phyloP scores from a whole-genome alignment of 2,888 invertebrate species.

The Opisthograptis luteolata region DNA sequence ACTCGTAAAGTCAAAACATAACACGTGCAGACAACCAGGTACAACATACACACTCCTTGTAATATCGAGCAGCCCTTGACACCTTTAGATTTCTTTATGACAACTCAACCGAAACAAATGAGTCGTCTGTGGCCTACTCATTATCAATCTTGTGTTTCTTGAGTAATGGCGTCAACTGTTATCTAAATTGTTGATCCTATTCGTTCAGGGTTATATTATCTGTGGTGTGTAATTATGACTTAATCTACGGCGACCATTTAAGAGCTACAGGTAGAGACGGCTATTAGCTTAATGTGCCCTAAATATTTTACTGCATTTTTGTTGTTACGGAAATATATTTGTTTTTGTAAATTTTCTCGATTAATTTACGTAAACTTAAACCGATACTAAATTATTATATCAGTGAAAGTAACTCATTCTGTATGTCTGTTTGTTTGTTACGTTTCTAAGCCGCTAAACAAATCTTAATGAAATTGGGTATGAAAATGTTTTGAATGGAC shows the following conservation, averaged over 20 bases:
- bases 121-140: constrained; percentile 22
- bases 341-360: not conserved
- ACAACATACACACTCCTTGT: constrained; percentile 16
- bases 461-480: too few relatives aligned
- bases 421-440: too few relatives aligned
- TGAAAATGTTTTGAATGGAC: too few relatives aligned
- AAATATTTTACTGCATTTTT: constrained; percentile 39
- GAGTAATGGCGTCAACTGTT: constrained; percentile 53
- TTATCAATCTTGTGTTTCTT: constrained; percentile 51
- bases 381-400: too few relatives aligned
- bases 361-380: not conserved
- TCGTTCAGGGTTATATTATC: constrained; percentile 44
- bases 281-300: constrained; percentile 41
- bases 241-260: constrained; percentile 33
- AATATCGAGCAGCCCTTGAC: constrained; percentile 44
- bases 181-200: constrained; percentile 63
- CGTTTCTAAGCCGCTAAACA: too few relatives aligned
- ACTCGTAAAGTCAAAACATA: too few relatives aligned
- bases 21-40: constrained; percentile 9
- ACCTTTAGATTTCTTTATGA: constrained; percentile 39
- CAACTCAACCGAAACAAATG: constrained; percentile 28
- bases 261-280: constrained; percentile 24
- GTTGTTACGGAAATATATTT: constrained; percentile 6
- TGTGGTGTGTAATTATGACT: constrained; percentile 37
- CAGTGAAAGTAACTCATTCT: too few relatives aligned